Conservation (phyloP, 2,113 vertebrate species). For the Ictidomys tridecemlineatus region DNA sequence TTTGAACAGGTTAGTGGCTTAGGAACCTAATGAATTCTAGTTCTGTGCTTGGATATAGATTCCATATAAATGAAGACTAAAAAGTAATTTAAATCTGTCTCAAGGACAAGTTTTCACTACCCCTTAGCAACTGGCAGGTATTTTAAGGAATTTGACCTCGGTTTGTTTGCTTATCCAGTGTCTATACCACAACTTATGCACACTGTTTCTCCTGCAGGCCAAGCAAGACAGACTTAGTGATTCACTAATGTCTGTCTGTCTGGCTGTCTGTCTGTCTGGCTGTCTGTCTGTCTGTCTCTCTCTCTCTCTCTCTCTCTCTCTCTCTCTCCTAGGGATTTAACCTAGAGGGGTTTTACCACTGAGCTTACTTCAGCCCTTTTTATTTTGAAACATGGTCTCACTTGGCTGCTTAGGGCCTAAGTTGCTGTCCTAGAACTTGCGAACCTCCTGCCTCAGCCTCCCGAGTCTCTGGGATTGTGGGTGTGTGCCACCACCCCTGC, state of each 20-base stretch:
- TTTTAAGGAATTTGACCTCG: neutral
- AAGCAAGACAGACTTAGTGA: neutral
- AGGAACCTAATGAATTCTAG: neutral
- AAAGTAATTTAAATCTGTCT: constrained; percentile 4
- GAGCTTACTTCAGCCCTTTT: too few species aligned
- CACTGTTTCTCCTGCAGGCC: neutral
- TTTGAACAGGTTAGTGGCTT: neutral
- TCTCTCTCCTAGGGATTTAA: too few species aligned
- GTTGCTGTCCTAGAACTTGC: too few species aligned
- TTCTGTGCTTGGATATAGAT: neutral
- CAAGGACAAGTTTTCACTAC: neutral
- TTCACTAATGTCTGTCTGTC: neutral
- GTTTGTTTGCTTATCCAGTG: neutral
- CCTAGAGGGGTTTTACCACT: too few species aligned
- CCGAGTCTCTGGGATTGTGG: too few species aligned
- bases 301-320: too few species aligned
- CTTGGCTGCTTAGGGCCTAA: too few species aligned
- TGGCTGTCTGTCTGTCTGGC: too few species aligned
- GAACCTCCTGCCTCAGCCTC: too few species aligned
- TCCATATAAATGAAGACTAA: neutral
- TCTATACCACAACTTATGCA: neutral
- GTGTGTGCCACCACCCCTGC: neutral
- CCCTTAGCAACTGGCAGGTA: neutral
- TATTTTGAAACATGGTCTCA: too few species aligned
- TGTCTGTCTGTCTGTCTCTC: too few species aligned